Percentiles rank a stretch among this genome's conserved stretches.
phyloP scores from a whole-genome alignment of 2,888 invertebrate genomes.

The Lepidonotus clava region DNA sequence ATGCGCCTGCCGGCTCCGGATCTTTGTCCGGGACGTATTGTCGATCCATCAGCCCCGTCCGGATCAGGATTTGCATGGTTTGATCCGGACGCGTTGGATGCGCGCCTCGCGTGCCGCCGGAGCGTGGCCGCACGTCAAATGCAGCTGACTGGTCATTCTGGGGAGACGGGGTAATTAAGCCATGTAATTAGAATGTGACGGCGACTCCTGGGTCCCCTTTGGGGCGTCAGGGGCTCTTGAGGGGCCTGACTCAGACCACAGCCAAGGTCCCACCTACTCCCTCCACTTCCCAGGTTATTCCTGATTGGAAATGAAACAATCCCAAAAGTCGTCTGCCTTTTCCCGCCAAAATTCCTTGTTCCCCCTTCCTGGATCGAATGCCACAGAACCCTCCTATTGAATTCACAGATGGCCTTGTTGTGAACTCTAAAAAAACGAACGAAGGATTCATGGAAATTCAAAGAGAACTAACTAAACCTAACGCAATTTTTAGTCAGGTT shows the following conservation, averaged over 20 bases:
- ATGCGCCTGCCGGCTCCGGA: neutral
- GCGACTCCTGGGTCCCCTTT: neutral
- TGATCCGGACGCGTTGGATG: neutral
- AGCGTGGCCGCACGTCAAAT: neutral
- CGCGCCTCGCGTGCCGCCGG: neutral
- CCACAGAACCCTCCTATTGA: neutral
- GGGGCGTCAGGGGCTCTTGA: neutral
- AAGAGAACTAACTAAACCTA: neutral
- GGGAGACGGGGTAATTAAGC: neutral
- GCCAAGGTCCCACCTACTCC: neutral
- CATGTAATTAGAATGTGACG: slow-evolving; percentile 22
- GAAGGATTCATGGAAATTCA: neutral
- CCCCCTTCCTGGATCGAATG: neutral
- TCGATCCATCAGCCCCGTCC: neutral
- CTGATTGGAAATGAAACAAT: neutral
- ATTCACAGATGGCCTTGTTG: neutral
- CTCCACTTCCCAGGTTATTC: neutral
- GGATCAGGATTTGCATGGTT: neutral
- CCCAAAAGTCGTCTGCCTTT: neutral
- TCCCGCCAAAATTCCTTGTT: slow-evolving; percentile 31
- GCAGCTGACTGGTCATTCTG: neutral
- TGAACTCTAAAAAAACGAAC: neutral
- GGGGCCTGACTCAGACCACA: slow-evolving; percentile 1
- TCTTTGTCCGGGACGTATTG: neutral
- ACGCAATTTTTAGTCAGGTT: neutral